Evolutionary conservation across 2,888 invertebrate genomes (phyloP).

Genomic region (Merodon equestris): DNA sequence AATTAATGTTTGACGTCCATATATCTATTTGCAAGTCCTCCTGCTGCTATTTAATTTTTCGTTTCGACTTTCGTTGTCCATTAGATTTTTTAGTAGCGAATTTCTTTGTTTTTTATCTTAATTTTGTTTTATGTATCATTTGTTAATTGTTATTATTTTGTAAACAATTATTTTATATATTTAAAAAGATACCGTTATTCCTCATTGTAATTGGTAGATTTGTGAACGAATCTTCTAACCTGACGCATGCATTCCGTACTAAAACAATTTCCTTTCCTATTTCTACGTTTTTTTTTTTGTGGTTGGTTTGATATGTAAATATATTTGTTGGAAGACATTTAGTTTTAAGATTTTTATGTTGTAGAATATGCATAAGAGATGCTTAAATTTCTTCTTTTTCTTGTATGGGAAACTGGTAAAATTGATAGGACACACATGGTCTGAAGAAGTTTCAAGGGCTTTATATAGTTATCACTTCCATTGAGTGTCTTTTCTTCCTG

Average conservation of each 20-base stretch:
- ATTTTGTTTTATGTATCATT: constrained; percentile 25
- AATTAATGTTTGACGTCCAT: too few relatives aligned
- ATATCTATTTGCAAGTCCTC: background rate
- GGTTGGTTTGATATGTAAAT: constrained; percentile 30
- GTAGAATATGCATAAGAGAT: too few relatives aligned
- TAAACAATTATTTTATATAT: constrained; percentile 3
- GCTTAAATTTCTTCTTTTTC: too few relatives aligned
- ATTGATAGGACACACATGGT: too few relatives aligned
- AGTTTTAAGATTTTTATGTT: too few relatives aligned
- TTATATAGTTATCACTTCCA: too few relatives aligned
- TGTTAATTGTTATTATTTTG: constrained; percentile 24
- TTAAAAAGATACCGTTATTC: constrained; percentile 4
- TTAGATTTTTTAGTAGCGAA: constrained; percentile 65
- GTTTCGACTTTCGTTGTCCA: constrained; percentile 29
- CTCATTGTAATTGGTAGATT: constrained; percentile 50
- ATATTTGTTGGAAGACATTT: background rate
- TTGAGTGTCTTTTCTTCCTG: too few relatives aligned
- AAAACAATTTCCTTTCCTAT: constrained; percentile 4
- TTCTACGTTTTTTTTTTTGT: constrained; percentile 14
- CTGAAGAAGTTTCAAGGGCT: too few relatives aligned
- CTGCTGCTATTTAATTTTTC: constrained; percentile 26
- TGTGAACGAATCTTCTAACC: constrained; percentile 32
- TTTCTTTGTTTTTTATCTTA: constrained; percentile 30
- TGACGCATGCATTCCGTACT: constrained; percentile 50
- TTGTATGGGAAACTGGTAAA: too few relatives aligned